Evolutionary conservation across 2,113 vertebrate genomes (phyloP).

Genomic region (Cnemophilus loriae): DNA sequence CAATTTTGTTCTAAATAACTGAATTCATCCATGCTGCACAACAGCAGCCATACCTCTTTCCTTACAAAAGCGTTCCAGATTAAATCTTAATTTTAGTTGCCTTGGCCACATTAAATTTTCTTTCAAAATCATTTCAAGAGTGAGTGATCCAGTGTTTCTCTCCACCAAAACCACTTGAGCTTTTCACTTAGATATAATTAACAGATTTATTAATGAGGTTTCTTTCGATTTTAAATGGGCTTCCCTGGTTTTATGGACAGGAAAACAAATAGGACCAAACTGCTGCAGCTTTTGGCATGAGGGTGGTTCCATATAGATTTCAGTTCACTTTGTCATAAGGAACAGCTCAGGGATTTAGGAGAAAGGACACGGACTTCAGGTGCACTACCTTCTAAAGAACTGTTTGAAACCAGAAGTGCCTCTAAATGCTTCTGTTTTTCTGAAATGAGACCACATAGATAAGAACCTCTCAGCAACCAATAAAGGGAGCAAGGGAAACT

Average conservation of each 20-base stretch:
- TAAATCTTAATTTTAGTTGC: not conserved
- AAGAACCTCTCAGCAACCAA: not conserved
- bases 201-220: not conserved
- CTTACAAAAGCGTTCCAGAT: not conserved
- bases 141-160: not conserved
- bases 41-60: accelerated
- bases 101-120: not conserved
- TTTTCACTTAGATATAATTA: not conserved
- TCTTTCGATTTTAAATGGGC: not conserved
- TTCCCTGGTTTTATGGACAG: not conserved
- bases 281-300: not conserved
- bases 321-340: not conserved
- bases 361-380: not conserved
- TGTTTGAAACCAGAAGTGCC: not conserved
- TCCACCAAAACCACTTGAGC: not conserved
- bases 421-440: not conserved
- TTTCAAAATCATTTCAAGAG: not conserved
- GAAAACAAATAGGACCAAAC: not conserved
- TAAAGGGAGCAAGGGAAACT: not conserved
- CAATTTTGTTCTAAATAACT: not conserved
- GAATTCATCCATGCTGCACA: not conserved
- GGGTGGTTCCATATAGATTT: not conserved
- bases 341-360: not conserved
- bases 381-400: not conserved
- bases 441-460: not conserved